Conservation (phyloP, 2,797 vertebrate genomes). For the Tenualosa thibaudeaui region DNA sequence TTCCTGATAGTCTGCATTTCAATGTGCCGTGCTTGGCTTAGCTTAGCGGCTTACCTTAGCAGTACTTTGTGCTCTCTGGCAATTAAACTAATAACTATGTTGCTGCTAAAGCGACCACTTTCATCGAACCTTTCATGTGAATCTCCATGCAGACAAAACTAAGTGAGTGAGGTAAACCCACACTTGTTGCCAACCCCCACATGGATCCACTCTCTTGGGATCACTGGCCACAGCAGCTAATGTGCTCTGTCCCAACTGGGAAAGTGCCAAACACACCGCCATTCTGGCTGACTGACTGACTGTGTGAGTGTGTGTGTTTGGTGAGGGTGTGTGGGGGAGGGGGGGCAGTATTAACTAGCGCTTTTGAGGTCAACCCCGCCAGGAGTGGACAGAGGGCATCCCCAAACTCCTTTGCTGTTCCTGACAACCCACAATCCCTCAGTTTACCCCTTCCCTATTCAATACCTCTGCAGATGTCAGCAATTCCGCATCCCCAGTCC, state of each 20-base stretch:
- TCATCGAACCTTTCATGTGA: not conserved
- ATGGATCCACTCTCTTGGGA: not conserved
- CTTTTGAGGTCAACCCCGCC: not conserved
- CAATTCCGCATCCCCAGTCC: constrained; percentile 36
- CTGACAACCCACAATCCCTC: not conserved
- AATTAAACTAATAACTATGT: not conserved
- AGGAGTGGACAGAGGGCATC: not conserved
- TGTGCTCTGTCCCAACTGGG: not conserved
- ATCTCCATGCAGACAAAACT: not conserved
- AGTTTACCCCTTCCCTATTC: not conserved
- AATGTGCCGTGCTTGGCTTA: not conserved
- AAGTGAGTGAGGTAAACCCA: not conserved
- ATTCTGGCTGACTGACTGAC: not conserved
- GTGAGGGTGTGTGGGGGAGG: not conserved
- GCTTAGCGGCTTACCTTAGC: not conserved
- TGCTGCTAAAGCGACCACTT: not conserved
- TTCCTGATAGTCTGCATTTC: constrained; percentile 2
- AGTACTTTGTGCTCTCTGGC: not conserved
- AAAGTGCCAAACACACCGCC: not conserved
- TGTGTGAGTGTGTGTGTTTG: no score
- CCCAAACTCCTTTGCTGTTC: not conserved
- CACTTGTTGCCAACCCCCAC: not conserved
- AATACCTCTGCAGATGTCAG: constrained; percentile 46
- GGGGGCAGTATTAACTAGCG: not conserved
- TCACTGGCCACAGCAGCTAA: not conserved